A percentile compares a stretch with the other conserved stretches of the same genome.
Evolutionary conservation across 2,797 vertebrate genomes (phyloP).

Genomic region (Pelobates cultripes): DNA sequence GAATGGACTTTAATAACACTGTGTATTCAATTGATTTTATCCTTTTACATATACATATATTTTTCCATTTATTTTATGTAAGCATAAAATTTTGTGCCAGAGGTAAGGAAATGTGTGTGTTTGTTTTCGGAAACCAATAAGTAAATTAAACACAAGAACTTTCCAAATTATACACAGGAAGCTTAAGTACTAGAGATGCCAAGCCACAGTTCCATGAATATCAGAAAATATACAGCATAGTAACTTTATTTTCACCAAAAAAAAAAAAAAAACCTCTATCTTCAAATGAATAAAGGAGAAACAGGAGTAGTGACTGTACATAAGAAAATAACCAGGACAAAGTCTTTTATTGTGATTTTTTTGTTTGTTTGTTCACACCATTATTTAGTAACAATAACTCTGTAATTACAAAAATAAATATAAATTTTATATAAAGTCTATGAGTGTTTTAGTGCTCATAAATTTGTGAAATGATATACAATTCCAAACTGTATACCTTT

Average conservation of each 20-base stretch:
- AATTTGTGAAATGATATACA: too few relatives aligned
- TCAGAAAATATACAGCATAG: slow-evolving; percentile 32
- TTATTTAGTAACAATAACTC: too few relatives aligned
- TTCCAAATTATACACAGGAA: slow-evolving; percentile 55
- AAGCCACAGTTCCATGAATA: slow-evolving; percentile 52
- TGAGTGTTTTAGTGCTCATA: too few relatives aligned
- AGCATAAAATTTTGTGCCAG: slow-evolving; percentile 28
- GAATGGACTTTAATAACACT: not conserved
- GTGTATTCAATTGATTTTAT: not conserved
- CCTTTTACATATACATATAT: slow-evolving; percentile 12
- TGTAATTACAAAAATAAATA: too few relatives aligned
- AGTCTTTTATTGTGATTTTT: too few relatives aligned
- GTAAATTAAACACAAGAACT: slow-evolving; percentile 41
- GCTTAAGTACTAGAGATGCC: slow-evolving; percentile 43
- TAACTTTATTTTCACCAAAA: slow-evolving; percentile 26
- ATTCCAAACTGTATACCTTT: too few relatives aligned
- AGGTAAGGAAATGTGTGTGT: slow-evolving; percentile 43
- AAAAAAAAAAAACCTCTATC: not conserved
- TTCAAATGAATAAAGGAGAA: too few relatives aligned
- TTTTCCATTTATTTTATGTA: slow-evolving; percentile 12
- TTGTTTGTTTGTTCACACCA: too few relatives aligned
- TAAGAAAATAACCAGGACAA: too few relatives aligned
- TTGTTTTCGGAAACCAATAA: slow-evolving; percentile 52
- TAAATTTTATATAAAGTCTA: too few relatives aligned
- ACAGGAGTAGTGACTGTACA: too few relatives aligned